Percentiles rank a stretch among this genome's conserved stretches.
phyloP scores from a whole-genome alignment of 2,888 invertebrate species.

The Caenorhabditis japonica region DNA sequence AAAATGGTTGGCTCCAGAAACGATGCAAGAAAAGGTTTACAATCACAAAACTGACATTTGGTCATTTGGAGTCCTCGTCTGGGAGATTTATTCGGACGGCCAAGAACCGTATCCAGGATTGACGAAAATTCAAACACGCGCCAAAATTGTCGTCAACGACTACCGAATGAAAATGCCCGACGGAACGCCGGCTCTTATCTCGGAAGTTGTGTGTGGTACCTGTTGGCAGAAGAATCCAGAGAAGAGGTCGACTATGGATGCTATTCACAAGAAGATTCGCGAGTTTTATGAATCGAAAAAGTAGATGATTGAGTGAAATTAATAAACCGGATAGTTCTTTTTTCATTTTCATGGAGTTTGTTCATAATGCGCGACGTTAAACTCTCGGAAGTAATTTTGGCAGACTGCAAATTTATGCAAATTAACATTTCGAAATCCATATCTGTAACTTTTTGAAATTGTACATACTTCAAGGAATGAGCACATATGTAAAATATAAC shows the following conservation, averaged over 20 bases:
- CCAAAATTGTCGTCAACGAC: constrained; percentile 69
- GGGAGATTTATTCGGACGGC: constrained; percentile 72
- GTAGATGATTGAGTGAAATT: neutral
- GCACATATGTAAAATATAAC: too few relatives aligned
- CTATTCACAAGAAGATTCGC: constrained; percentile 49
- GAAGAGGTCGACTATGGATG: constrained; percentile 66
- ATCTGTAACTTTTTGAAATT: too few relatives aligned
- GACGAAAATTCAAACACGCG: constrained; percentile 68
- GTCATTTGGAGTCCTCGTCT: constrained; percentile 64
- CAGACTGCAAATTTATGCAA: too few relatives aligned
- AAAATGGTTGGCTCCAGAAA: constrained; percentile 73
- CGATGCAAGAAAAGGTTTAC: constrained; percentile 69
- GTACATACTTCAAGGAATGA: too few relatives aligned
- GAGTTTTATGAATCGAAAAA: constrained; percentile 42
- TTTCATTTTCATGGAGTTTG: neutral
- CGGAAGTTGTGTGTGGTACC: constrained; percentile 47
- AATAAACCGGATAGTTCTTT: neutral
- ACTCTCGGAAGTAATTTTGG: too few relatives aligned
- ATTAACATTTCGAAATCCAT: too few relatives aligned
- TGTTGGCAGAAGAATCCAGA: constrained; percentile 71
- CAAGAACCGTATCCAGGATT: constrained; percentile 71
- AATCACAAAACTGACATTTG: constrained; percentile 69
- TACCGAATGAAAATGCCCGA: constrained; percentile 72
- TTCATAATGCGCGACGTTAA: too few relatives aligned
- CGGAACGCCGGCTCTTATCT: constrained; percentile 45